A percentile compares a stretch with the other conserved stretches of the same genome.
phyloP scores from a whole-genome alignment of 2,888 invertebrate species.

The Ornithoptera priamus region DNA sequence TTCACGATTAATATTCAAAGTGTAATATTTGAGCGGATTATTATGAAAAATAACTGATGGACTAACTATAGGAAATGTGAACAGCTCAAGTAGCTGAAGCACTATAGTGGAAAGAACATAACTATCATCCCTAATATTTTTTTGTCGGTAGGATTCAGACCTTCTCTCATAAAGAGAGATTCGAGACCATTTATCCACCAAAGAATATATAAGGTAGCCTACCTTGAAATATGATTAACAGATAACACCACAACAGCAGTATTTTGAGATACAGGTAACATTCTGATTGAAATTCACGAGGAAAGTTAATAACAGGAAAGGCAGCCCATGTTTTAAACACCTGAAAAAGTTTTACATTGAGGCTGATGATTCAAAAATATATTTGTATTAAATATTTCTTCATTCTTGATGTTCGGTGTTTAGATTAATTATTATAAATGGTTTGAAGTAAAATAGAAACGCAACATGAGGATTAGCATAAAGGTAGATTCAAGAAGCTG shows the following conservation, averaged over 20 bases:
- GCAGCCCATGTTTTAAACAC: neutral
- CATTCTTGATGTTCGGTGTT: neutral
- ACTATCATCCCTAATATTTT: too few relatives aligned
- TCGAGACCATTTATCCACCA: too few relatives aligned
- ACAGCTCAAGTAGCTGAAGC: too few relatives aligned
- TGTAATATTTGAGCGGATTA: neutral
- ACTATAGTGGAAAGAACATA: too few relatives aligned
- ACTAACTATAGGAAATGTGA: neutral
- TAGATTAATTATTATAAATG: neutral
- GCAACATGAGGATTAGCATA: neutral
- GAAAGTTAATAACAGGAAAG: neutral
- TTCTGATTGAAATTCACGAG: neutral
- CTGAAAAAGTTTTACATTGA: neutral
- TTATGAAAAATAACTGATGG: neutral
- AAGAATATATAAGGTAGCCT: too few relatives aligned
- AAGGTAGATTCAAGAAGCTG: neutral
- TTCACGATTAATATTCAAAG: neutral
- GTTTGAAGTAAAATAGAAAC: neutral
- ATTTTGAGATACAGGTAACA: neutral
- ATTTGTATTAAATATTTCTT: constrained; percentile 5
- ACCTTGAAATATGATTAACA: neutral
- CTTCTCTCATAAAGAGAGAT: too few relatives aligned
- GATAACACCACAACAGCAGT: neutral
- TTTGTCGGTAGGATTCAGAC: too few relatives aligned
- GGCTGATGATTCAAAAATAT: neutral